Evolutionary conservation across 2,113 vertebrate genomes (phyloP).

Genomic region (Myrmecophaga tridactyla): DNA sequence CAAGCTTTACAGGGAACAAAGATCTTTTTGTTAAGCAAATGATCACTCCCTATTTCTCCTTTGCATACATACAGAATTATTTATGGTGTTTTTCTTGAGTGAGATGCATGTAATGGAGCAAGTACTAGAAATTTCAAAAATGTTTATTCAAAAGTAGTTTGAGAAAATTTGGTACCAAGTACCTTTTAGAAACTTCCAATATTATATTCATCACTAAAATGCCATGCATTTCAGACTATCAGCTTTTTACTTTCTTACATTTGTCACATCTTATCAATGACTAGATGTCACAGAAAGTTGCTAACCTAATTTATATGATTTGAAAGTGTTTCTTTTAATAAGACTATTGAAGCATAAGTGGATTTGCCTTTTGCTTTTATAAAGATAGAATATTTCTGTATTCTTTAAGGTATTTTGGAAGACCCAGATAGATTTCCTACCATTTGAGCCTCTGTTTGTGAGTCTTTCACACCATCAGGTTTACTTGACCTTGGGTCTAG

Average conservation of each 20-base stretch:
- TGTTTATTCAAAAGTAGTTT: constrained; percentile 19
- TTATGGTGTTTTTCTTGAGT: constrained; percentile 22
- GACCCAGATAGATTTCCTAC: constrained; percentile 27
- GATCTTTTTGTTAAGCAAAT: constrained; percentile 39
- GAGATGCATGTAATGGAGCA: background rate
- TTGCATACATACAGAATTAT: constrained; percentile 27
- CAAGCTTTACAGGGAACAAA: background rate
- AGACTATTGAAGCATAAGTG: background rate
- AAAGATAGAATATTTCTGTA: constrained; percentile 18
- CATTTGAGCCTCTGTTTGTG: constrained; percentile 47
- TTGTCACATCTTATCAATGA: background rate
- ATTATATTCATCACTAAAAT: background rate
- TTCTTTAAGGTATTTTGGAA: constrained; percentile 58
- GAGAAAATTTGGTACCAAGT: constrained; percentile 2
- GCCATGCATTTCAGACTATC: background rate
- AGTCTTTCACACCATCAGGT: constrained; percentile 56
- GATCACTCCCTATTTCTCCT: constrained; percentile 10
- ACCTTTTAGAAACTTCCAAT: constrained; percentile 5
- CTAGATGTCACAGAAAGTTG: constrained; percentile 40
- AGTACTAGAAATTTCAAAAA: constrained; percentile 38
- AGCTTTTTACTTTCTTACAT: background rate
- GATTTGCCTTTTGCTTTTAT: constrained; percentile 46
- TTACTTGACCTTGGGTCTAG: constrained; percentile 75
- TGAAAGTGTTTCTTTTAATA: constrained; percentile 45
- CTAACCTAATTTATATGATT: constrained; percentile 47